phyloP scores from a whole-genome alignment of 1,140 invertebrate species.

The Berghia stephanieae region DNA sequence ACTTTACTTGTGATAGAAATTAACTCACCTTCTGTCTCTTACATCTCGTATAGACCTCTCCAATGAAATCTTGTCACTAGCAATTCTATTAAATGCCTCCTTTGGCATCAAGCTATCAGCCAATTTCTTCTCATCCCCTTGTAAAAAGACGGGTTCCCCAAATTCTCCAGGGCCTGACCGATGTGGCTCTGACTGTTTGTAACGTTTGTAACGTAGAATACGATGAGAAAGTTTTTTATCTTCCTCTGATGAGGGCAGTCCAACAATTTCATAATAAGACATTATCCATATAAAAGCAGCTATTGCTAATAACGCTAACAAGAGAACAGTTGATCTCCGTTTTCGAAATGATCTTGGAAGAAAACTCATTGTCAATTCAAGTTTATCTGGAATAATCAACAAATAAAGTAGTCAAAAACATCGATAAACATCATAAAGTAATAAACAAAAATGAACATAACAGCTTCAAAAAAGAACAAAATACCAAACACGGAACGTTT shows the following conservation, averaged over 20 bases:
- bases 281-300: too few species aligned
- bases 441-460: too few species aligned
- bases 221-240: too few species aligned
- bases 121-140: slow-evolving; percentile 51
- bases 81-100: slow-evolving; percentile 89
- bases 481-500: too few species aligned
- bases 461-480: too few species aligned
- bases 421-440: too few species aligned
- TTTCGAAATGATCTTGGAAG: not conserved
- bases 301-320: too few species aligned
- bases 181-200: slow-evolving; percentile 40
- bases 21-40: slow-evolving; percentile 77
- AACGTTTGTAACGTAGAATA: slow-evolving; percentile 48
- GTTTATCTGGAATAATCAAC: not conserved
- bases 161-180: slow-evolving; percentile 58
- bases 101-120: slow-evolving; percentile 72
- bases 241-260: slow-evolving; percentile 17
- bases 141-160: slow-evolving; percentile 49
- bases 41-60: slow-evolving; percentile 85
- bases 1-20: not conserved
- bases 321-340: not conserved
- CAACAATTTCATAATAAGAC: too few species aligned
- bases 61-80: slow-evolving; percentile 88
- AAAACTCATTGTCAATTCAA: not conserved
- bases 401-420: too few species aligned